Evolutionary conservation across 2,113 vertebrate genomes (phyloP), one percentile per base, ranked within the genome.

Genomic region (Bufo bufo): DNA sequence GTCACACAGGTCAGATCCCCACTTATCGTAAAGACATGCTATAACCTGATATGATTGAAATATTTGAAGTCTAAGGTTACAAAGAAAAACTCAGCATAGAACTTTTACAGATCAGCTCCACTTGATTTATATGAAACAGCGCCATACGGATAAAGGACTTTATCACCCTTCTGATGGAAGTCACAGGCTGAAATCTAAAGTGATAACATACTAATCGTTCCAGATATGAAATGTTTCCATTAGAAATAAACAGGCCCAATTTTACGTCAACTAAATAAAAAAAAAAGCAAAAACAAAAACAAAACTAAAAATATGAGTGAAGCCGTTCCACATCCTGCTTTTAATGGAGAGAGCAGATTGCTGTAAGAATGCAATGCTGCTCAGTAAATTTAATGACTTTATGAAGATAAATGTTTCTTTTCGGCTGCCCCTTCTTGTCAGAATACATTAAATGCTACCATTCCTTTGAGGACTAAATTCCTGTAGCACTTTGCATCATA

Each of bases 371-470:
- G 91, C 56, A 3, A 93, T 93, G 93, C 93, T 95, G 92, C 94
- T 96, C 94, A 93, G 93, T 95, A 94, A 94, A 95, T 95, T 95
- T 95, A 96, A 96, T 95, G 95, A 95, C 94, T 96, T 95, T 93
- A 95, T 95, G 94, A 95, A 96, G 95, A 96, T 95, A 95, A 96
- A 96, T 95, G 95, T 95, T 95, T 95, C 94, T 92, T 93, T 95
- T 95, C 94, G 59, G 90, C 94, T 94, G 93, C 93, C 93, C 94
- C 94, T 95, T 95, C 93, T 95, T 95, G 94, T 95, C 95, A 95
- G 95, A 95, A 96, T 95, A 93, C 94, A 95, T 95, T 95, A 95
- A 95, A 95, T 95, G 92, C 92, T 0, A n/a, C 92, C 93, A 93
- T 94, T 94, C 93, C 94, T 96, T 94, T 94, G 94, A 96, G 94